Evolutionary conservation across 2,113 vertebrate species (phyloP), one percentile per base, ranked within the genome.

Genomic region (Nyctibius bracteatus): DNA sequence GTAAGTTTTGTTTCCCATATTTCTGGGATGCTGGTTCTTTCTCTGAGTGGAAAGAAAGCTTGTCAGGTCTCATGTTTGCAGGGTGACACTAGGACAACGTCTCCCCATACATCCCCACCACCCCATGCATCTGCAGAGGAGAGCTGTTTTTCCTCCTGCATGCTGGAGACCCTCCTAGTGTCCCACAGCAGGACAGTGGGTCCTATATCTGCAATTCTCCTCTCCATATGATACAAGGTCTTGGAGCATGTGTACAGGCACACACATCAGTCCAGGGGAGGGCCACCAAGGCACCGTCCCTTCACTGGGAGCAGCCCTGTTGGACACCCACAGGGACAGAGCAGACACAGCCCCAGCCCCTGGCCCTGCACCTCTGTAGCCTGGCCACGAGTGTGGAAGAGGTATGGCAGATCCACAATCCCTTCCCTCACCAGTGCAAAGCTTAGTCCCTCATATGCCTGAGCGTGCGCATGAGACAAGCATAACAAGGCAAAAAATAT

Each of bases 91-190:
- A 9, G 17, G 44, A 12, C 15, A 23, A 1, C 3, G 2, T 22
- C 15, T 27, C 19, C 15, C 21, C 27, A 44, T 0, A n/a, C 21
- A n/a, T 6, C 47, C 37, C 24, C 41, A 52, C 21, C 39, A 70
- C 9, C 14, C 24, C 61, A 13, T 13, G 19, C 3, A 14, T 2
- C 25, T 47, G 2, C 13, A 5, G 44, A 30, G 43, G 28, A 79
- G 20, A 66, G 33, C 25, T 65, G 52, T n/a, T 35, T 9, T 3
- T 62, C 8, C 72, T 68, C 22, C 33, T 46, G 25, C 10, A 1
- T 9, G 20, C 37, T 57, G 54, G 39, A 59, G 77, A n/a, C 0
- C 0, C 4, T 83, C 22, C 33, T 5, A 3, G 23, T 2, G 12
- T n/a, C 12, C 25, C 21, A 3, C 25, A 31, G 57, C 8, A 46